phyloP scores from a whole-genome alignment of 2,888 invertebrate genomes.

The Diogma glabrata region DNA sequence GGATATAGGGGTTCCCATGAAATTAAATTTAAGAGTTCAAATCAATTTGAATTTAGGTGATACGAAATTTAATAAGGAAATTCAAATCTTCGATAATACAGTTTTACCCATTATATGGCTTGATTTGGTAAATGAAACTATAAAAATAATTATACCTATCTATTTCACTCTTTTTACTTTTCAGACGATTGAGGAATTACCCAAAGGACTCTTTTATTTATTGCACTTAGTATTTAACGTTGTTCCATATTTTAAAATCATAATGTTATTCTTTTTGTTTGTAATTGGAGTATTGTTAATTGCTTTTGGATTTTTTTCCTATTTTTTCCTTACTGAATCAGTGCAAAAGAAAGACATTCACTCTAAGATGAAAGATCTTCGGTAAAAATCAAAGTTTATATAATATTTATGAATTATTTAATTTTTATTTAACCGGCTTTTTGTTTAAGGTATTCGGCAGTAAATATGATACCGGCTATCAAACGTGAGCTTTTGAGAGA shows the following conservation, averaged over 20 bases:
- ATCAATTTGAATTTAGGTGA: slow-evolving; percentile 57
- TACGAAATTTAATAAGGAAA: slow-evolving; percentile 47
- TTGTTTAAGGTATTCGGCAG: slow-evolving; percentile 20
- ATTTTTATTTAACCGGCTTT: not conserved
- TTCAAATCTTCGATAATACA: slow-evolving; percentile 48
- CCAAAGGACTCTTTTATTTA: slow-evolving; percentile 36
- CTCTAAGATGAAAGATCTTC: slow-evolving; percentile 17
- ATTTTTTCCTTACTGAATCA: slow-evolving; percentile 24
- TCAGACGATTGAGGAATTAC: slow-evolving; percentile 34
- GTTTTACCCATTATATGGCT: slow-evolving; percentile 62
- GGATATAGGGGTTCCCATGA: slow-evolving; percentile 54
- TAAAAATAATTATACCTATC: not conserved
- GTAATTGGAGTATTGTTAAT: slow-evolving; percentile 39
- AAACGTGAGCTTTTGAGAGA: slow-evolving; percentile 19
- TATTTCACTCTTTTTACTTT: slow-evolving; percentile 13
- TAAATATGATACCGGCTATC: slow-evolving; percentile 21
- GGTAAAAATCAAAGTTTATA: not conserved
- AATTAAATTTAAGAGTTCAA: slow-evolving; percentile 53
- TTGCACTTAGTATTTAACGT: slow-evolving; percentile 40
- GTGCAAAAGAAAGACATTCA: slow-evolving; percentile 17
- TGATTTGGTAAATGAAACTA: slow-evolving; percentile 45
- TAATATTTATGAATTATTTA: not conserved
- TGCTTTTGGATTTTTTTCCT: slow-evolving; percentile 27
- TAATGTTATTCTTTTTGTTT: slow-evolving; percentile 40
- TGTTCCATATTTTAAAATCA: slow-evolving; percentile 41